Evolutionary conservation across 2,797 vertebrate genomes (phyloP).

Genomic region (Phaenicophaeus curvirostris): DNA sequence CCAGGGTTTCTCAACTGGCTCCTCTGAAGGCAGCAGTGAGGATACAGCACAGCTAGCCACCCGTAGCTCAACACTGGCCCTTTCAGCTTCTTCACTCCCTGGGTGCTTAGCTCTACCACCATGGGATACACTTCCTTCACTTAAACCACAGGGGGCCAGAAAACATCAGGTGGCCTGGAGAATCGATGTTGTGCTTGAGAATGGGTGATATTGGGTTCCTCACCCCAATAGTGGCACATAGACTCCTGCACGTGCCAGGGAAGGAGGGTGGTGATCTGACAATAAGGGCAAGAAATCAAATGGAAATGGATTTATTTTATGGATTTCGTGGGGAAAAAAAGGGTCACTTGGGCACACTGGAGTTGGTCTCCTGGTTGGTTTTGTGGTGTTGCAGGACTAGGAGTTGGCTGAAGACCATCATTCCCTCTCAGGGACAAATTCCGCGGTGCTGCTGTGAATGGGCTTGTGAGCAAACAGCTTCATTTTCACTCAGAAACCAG

Average conservation of each 20-base stretch:
- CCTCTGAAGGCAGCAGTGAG: neutral
- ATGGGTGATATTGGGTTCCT: neutral
- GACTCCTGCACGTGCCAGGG: neutral
- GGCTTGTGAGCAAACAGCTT: neutral
- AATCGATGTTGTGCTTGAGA: neutral
- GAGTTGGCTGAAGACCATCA: neutral
- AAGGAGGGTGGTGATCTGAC: neutral
- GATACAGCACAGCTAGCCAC: neutral
- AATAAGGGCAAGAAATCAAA: neutral
- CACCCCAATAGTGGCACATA: neutral
- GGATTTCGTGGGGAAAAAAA: rapidly evolving
- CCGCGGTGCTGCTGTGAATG: rapidly evolving
- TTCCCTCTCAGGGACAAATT: neutral
- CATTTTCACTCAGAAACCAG: neutral
- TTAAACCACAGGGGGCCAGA: rapidly evolving
- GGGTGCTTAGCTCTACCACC: neutral
- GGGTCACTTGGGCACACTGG: neutral
- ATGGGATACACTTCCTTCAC: neutral
- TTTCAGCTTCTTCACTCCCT: neutral
- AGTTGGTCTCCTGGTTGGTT: neutral
- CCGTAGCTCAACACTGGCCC: neutral
- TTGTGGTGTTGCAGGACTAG: neutral
- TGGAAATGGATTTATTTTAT: neutral
- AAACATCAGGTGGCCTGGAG: neutral
- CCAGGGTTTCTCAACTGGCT: neutral